Evolutionary conservation across 2,113 vertebrate genomes (phyloP), one percentile per base, ranked within the genome.

Genomic region (Sceloporus undulatus): DNA sequence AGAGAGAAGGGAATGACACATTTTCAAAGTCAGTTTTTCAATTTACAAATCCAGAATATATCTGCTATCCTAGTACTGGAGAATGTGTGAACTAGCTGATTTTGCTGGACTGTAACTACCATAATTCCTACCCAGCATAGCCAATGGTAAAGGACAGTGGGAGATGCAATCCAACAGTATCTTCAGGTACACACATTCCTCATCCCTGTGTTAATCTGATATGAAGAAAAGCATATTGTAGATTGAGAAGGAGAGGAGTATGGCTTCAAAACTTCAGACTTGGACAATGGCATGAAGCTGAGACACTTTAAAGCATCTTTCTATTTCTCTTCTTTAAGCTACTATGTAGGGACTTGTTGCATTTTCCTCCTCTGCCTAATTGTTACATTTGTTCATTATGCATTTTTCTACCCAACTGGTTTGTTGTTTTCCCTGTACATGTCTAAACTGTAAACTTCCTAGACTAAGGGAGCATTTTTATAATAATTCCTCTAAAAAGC

Each of bases 141-240:
- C 56, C 56, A 59, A 59, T 59, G 56, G 59, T 62, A 62, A 19
- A 3, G 13, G 1, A 62, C 2, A 1, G 16, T 16, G 13, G 59
- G 59, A 62, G 59, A 62, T 62, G 59, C 13, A 62, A 18, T 14
- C 18, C 59, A 18, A 18, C 16, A 16, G 59, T 18, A 62, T 62
- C 59, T 16, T 34, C 34, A 34, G 34, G 59, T 62, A 62, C 59
- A 62, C 18, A 16, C 59, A 62, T 62, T 14, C 13, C 59, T 14
- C 13, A 62, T 62, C 13, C 59, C 59, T 62, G 18, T 18, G 18
- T 62, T 62, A 62, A 18, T 18, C 70, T 73, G n/a, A 23, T 13
- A 87, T 48, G 19, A 82, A 88, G 56, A 75, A 90, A 90, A 90
- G 91, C 59, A 16, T 16, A 19, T 4, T 9, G 77, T n/a, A 38